Evolutionary conservation across 1,140 invertebrate genomes (phyloP).

Genomic region (Pseudomyrmex pallidus): DNA sequence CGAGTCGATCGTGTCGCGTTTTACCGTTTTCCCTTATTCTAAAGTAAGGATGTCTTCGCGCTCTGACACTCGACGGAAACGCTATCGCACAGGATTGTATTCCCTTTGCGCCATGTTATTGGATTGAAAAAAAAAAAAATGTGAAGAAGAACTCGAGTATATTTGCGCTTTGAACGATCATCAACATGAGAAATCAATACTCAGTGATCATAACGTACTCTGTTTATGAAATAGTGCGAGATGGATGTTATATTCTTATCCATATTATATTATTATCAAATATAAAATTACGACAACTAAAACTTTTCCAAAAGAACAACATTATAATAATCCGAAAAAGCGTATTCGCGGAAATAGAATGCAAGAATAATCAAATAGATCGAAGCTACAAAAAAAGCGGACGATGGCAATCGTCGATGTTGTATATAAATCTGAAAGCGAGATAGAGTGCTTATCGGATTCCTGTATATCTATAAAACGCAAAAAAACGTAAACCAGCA

Average conservation of each 20-base stretch:
- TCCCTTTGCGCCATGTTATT: slow-evolving; percentile 20
- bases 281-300: too few relatives aligned
- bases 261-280: too few relatives aligned
- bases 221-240: neutral
- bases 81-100: slow-evolving; percentile 54
- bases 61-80: slow-evolving; percentile 21
- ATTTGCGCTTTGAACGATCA: neutral
- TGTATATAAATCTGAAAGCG: slow-evolving; percentile 27
- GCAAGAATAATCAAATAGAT: slow-evolving; percentile 28
- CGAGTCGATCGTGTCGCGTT: neutral
- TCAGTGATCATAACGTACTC: neutral
- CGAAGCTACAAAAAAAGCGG: neutral
- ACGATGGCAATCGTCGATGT: slow-evolving; percentile 29
- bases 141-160: slow-evolving; percentile 16
- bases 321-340: neutral
- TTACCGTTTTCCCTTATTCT: slow-evolving; percentile 32
- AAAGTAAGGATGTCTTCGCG: slow-evolving; percentile 50
- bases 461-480: slow-evolving; percentile 1
- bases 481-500: slow-evolving; percentile 39
- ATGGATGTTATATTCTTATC: too few relatives aligned
- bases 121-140: slow-evolving; percentile 11
- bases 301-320: neutral
- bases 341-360: slow-evolving; percentile 20
- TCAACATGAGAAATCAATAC: slow-evolving; percentile 20
- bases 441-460: slow-evolving; percentile 37